Evolutionary conservation across 2,888 invertebrate species (phyloP), one percentile per base, ranked within the genome.

Genomic region (Minunthozetes semirufus): DNA sequence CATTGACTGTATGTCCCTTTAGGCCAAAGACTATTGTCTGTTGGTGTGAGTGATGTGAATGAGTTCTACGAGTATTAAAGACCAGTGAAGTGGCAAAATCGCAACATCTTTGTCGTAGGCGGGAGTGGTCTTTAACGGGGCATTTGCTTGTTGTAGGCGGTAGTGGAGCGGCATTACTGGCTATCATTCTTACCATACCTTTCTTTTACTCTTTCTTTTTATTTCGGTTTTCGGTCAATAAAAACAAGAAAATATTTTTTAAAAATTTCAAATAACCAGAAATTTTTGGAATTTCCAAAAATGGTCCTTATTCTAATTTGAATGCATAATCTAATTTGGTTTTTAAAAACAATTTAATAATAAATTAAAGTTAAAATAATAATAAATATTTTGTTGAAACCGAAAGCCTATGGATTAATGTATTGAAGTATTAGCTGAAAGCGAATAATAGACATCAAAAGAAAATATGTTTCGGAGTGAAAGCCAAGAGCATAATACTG

Each of bases 51-150:
- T 68, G 42, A 42, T 68, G 33, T 68, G 68, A 68, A 68, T 42
- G 68, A 68, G 68, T 42, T 22, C 25, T n/a, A 42, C 42, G 38
- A 61, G 68, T 68, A 68, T 68, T 68, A 68, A 68, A 42, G 68
- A 68, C 42, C 46, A 68, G 68, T 68, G 42, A 68, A 68, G 68
- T 68, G 22, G 42, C 17, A 22, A 46, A 68, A 68, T 68, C 38
- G 68, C 68, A 42, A 68, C 68, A 68, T 68, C 68, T 68, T 68
- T 68, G 68, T 68, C 42, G 61, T 68, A 68, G 68, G 68, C 68
- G 68, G 68, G 68, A 68, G 68, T 68, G 68, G 68, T 68, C 68
- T 68, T 68, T 68, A 68, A 63, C 63, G 63, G 68, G 68, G 68
- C 68, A 42, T 68, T 42, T 68, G 68, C 68, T 68, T 68, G 68